These are phyloP conservation scores for Fulmarus glacialis DNA, from an alignment of 2,113 vertebrate genomes.

Conservation along the genomic window DNA sequence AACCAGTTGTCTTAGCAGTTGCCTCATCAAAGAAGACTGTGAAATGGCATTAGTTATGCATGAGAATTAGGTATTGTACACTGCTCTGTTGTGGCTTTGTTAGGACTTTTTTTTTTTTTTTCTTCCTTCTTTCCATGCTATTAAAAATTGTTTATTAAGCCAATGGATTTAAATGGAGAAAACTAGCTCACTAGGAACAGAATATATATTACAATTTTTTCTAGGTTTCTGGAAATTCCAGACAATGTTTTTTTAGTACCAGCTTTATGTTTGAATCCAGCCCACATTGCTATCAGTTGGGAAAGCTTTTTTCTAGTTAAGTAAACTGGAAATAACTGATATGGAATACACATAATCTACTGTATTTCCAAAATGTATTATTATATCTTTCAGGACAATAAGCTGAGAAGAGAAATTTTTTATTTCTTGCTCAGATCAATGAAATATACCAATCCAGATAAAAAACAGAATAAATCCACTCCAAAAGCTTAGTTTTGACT, in stretches of 20 bases:
- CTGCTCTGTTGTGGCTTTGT: neutral
- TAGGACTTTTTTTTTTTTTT: neutral
- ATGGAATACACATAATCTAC: neutral
- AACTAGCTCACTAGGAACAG: neutral
- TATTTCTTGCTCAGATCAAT: neutral
- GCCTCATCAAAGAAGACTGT: neutral
- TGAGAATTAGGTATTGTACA: neutral
- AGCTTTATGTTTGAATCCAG: neutral
- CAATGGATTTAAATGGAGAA: neutral
- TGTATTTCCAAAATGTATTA: neutral
- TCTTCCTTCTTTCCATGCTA: neutral
- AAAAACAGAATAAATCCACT: neutral
- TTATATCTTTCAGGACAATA: neutral
- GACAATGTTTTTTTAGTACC: neutral
- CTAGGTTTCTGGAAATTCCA: neutral
- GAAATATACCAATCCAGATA: too few relatives aligned
- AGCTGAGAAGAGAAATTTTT: neutral
- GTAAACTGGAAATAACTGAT: neutral
- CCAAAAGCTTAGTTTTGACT: neutral
- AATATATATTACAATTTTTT: neutral
- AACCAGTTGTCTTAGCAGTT: constrained; percentile 10
- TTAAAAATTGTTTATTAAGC: neutral
- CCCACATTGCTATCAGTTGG: neutral
- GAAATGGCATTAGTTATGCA: neutral
- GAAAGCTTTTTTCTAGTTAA: neutral